phyloP scores from a whole-genome alignment of 1,140 invertebrate species.

The Leptestheria dahalacensis region DNA sequence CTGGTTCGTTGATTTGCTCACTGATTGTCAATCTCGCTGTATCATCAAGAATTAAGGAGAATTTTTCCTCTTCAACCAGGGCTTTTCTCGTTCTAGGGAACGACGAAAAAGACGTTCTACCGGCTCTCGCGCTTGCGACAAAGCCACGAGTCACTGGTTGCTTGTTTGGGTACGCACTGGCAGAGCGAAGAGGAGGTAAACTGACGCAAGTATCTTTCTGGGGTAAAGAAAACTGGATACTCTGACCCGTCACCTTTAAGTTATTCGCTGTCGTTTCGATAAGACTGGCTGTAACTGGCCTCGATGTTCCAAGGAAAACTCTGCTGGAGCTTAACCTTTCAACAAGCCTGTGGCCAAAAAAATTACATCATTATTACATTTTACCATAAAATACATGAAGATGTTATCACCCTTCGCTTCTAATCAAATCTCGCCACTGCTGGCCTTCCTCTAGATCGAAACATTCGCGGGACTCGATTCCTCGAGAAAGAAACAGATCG shows the following conservation, averaged over 20 bases:
- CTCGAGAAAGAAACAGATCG: background rate
- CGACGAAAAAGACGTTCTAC: too few species aligned
- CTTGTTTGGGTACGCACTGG: background rate
- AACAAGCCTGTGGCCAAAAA: too few species aligned
- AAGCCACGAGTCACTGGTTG: background rate
- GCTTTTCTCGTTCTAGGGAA: too few species aligned
- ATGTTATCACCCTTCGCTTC: background rate
- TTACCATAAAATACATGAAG: too few species aligned
- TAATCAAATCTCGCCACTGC: background rate
- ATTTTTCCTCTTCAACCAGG: too few species aligned
- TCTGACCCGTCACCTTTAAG: background rate
- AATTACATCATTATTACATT: too few species aligned
- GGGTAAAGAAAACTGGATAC: background rate
- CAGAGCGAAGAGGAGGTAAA: background rate
- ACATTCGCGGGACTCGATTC: background rate
- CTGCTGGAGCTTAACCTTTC: background rate
- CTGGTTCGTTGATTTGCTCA: too few species aligned
- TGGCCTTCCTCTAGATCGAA: background rate
- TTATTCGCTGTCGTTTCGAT: background rate
- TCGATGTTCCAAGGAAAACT: background rate
- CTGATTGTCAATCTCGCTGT: too few species aligned
- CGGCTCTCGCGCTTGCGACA: background rate
- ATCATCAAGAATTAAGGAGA: too few species aligned
- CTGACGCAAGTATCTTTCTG: background rate
- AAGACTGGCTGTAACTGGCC: background rate